Percentiles rank a stretch among this genome's conserved stretches.
Conservation (phyloP, 1,140 invertebrate species). For the Hypothenemus hampei region DNA sequence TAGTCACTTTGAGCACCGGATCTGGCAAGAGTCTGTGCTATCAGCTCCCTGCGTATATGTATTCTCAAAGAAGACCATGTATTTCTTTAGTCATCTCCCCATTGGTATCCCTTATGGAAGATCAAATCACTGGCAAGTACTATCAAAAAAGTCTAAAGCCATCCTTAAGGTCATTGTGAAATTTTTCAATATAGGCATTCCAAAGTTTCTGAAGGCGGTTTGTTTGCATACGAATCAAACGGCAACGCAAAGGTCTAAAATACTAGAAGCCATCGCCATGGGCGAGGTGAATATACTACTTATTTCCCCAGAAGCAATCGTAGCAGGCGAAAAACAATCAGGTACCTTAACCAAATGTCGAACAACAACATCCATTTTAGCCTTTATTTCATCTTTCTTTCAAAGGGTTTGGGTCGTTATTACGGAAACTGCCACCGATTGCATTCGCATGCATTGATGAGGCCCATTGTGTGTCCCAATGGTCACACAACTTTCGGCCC, state of each 20-base stretch:
- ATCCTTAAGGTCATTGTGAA: background rate
- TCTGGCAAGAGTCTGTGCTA: constrained; percentile 95
- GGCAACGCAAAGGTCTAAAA: constrained; percentile 63
- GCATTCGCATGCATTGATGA: constrained; percentile 96
- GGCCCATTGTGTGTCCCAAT: constrained; percentile 94
- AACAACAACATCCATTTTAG: too few species aligned
- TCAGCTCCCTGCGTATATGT: constrained; percentile 87
- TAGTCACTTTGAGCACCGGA: constrained; percentile 87
- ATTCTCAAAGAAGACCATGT: constrained; percentile 59
- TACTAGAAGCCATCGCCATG: constrained; percentile 66
- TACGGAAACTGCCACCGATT: constrained; percentile 80
- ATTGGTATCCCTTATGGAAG: constrained; percentile 94
- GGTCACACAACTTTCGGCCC: constrained; percentile 98
- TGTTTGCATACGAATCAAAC: constrained; percentile 87
- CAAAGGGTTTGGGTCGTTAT: constrained; percentile 58
- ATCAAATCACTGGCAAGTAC: constrained; percentile 67
- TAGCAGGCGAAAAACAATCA: constrained; percentile 66
- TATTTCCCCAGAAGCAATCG: constrained; percentile 87
- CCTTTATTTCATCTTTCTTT: too few species aligned
- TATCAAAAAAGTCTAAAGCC: background rate
- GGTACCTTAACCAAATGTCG: too few species aligned
- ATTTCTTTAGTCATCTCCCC: constrained; percentile 86
- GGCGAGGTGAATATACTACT: constrained; percentile 77
- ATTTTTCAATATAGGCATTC: constrained; percentile 51
- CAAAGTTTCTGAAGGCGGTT: constrained; percentile 74